phyloP scores from a whole-genome alignment of 92 coral and sea anemone genomes.

The Phenganax subtilis region DNA sequence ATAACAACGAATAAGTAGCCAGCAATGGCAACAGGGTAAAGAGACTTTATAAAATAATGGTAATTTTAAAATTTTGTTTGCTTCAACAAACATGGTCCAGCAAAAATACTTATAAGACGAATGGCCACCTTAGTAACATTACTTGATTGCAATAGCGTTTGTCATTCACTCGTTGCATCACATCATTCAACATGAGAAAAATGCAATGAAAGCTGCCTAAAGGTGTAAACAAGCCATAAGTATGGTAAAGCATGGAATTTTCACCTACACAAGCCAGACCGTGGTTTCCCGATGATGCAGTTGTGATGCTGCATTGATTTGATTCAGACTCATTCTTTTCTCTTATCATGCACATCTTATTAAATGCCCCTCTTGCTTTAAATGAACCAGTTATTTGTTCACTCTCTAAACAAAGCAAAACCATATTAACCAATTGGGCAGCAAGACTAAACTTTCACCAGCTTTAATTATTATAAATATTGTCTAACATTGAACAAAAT shows the following conservation, averaged over 20 bases:
- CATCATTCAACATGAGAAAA: not conserved
- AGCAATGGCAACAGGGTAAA: not conserved
- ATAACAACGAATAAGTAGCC: not conserved
- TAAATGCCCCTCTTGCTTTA: conserved; percentile 85
- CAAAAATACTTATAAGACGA: no score
- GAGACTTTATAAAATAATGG: no score
- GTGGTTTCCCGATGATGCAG: conserved; percentile 92
- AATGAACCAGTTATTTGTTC: conserved; percentile 85
- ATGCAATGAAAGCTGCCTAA: no score
- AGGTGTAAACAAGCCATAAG: no score
- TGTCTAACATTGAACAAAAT: no score
- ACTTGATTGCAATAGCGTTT: not conserved
- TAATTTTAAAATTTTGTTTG: no score
- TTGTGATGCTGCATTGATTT: conserved; percentile 46
- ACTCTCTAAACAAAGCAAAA: conserved; percentile 53
- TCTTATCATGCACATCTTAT: conserved; percentile 60
- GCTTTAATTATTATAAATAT: no score
- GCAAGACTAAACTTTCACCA: no score
- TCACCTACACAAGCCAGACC: conserved; percentile 71
- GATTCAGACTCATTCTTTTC: conserved; percentile 43
- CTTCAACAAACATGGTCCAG: no score
- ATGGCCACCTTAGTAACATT: not conserved
- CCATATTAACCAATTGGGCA: no score
- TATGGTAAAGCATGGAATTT: not conserved
- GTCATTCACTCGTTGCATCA: no score